Evolutionary conservation across 1,140 invertebrate genomes (phyloP).

Genomic region (Trichonephila inaurata): DNA sequence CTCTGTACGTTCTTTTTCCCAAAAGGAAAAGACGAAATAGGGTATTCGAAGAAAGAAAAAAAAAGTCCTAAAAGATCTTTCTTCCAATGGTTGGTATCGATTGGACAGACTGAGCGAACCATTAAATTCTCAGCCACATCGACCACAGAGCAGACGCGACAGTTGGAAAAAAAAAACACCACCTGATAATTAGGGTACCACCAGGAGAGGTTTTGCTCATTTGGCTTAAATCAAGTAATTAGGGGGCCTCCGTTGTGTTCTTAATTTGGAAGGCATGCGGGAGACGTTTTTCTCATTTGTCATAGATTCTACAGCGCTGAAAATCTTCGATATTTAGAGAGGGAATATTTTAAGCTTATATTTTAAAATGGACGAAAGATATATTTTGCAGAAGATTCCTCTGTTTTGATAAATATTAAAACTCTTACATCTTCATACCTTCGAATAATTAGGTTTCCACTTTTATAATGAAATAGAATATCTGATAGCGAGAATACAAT

Average conservation of each 20-base stretch:
- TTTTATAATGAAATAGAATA: too few relatives aligned
- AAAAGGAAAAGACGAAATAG: constrained; percentile 42
- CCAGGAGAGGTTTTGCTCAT: constrained; percentile 74
- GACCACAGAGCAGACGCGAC: constrained; percentile 68
- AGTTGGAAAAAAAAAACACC: constrained; percentile 35
- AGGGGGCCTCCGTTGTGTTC: constrained; percentile 59
- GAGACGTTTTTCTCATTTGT: constrained; percentile 69
- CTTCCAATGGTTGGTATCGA: constrained; percentile 65
- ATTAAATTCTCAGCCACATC: constrained; percentile 74
- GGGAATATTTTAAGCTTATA: not conserved
- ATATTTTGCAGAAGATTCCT: too few relatives aligned
- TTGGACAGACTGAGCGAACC: constrained; percentile 49
- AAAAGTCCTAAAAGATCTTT: constrained; percentile 29
- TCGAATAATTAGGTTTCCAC: too few relatives aligned
- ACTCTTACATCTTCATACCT: too few relatives aligned
- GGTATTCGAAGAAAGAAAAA: constrained; percentile 34
- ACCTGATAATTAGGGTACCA: constrained; percentile 73
- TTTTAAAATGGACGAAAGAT: not conserved
- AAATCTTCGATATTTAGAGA: constrained; percentile 22
- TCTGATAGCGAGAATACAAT: too few relatives aligned
- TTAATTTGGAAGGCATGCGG: constrained; percentile 63
- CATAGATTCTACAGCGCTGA: constrained; percentile 27
- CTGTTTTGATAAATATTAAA: too few relatives aligned
- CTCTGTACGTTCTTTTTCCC: not conserved
- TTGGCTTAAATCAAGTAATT: constrained; percentile 76